A percentile compares a stretch with the other conserved stretches of the same genome.
Conservation (phyloP, 1,140 invertebrate species). For the Babylonia areolata region DNA sequence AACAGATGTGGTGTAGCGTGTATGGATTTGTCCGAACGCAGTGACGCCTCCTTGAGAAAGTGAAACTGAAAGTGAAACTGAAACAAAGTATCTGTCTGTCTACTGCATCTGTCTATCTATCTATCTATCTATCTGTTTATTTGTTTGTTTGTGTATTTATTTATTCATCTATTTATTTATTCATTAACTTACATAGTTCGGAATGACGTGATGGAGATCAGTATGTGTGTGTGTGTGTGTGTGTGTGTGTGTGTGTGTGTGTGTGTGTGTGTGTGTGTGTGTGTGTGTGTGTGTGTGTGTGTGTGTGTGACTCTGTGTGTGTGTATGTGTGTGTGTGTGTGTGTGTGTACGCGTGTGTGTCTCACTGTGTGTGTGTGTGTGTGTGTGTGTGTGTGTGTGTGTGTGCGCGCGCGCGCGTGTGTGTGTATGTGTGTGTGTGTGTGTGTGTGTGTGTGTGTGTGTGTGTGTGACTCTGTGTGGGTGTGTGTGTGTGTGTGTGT, state of each 20-base stretch:
- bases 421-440: not conserved
- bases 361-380: not conserved
- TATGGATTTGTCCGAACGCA: too few relatives aligned
- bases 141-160: not conserved
- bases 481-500: constrained; percentile 5
- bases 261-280: not conserved
- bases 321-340: not conserved
- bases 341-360: not conserved
- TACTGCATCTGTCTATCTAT: too few relatives aligned
- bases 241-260: not conserved
- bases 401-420: not conserved
- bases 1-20: too few relatives aligned
- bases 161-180: not conserved
- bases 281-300: not conserved
- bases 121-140: not conserved
- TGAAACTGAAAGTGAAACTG: too few relatives aligned
- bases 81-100: too few relatives aligned
- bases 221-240: not conserved
- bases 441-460: constrained; percentile 2
- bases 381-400: constrained; percentile 14
- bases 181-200: not conserved
- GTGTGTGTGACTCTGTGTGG: not conserved
- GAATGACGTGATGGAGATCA: not conserved
- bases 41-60: too few relatives aligned
- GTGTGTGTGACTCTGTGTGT: not conserved